phyloP scores from a whole-genome alignment of 2,797 vertebrate genomes.

The Luscinia megarhynchos region DNA sequence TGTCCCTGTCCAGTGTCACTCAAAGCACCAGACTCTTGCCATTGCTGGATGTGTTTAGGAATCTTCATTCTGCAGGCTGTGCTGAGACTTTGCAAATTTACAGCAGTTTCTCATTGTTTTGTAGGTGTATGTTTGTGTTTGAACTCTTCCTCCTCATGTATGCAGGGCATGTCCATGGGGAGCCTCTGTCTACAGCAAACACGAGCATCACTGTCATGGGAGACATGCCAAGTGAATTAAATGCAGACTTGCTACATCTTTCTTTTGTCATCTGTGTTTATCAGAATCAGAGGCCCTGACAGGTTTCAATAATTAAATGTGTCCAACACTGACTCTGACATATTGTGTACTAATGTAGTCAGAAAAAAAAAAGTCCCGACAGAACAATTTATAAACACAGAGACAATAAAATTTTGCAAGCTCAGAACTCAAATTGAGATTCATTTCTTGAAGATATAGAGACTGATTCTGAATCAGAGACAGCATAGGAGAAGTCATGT shows the following conservation, averaged over 20 bases:
- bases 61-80: background rate
- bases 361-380: background rate
- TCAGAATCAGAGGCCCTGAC: background rate
- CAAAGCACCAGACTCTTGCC: background rate
- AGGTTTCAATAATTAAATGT: conserved; percentile 42
- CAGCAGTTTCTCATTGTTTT: background rate
- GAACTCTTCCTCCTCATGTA: background rate
- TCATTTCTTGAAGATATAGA: background rate
- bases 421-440: background rate
- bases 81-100: background rate
- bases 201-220: background rate
- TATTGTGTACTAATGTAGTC: background rate
- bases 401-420: background rate
- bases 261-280: conserved; percentile 13
- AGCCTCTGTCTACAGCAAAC: background rate
- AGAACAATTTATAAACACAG: background rate
- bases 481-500: background rate
- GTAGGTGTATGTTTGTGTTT: background rate
- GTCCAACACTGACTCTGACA: conserved; percentile 19
- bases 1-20: background rate
- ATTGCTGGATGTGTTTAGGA: background rate
- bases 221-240: conserved; percentile 12
- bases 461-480: background rate
- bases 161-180: background rate
- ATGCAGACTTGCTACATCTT: background rate